phyloP scores from a whole-genome alignment of 2,113 vertebrate genomes.

The Phyllostomus discolor region DNA sequence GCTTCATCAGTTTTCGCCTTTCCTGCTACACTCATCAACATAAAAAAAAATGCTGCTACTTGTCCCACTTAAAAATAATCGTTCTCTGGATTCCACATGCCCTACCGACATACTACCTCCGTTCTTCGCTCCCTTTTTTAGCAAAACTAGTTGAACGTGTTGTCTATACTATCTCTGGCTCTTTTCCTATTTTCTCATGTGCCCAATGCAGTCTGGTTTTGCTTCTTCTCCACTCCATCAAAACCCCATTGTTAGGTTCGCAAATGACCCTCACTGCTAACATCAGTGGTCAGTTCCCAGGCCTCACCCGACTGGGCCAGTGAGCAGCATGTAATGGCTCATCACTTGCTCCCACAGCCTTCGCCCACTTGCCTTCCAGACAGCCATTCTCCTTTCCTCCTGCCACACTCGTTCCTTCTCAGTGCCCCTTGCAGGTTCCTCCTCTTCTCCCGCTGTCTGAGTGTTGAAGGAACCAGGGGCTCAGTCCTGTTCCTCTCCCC shows the following conservation, averaged over 20 bases:
- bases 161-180: neutral
- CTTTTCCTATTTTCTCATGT: neutral
- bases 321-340: neutral
- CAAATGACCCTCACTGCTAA: neutral
- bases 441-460: neutral
- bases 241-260: neutral
- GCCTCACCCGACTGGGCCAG: neutral
- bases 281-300: neutral
- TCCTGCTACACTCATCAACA: neutral
- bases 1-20: neutral
- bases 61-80: neutral
- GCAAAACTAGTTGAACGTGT: neutral
- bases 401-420: neutral
- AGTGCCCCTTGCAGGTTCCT: neutral
- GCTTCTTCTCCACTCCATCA: neutral
- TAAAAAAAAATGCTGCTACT: neutral
- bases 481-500: neutral
- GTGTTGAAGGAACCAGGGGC: neutral
- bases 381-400: neutral
- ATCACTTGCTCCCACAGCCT: neutral
- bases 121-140: neutral
- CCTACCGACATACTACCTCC: neutral
- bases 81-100: neutral
- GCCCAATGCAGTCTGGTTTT: neutral
- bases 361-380: neutral